Percentiles rank a stretch among this genome's conserved stretches.
Evolutionary conservation across 2,113 vertebrate genomes (phyloP).

Genomic region (rat (Rattus norvegicus)): GRCr8 NC_086021.1:152102001-152102500

Average conservation of each 20-base stretch:
- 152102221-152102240: conserved; percentile 11
- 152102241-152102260: conserved; percentile 88
- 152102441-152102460: background rate
- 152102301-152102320: conserved; percentile 90
- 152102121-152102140: background rate
- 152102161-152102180: background rate
- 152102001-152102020: background rate
- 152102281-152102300: conserved; percentile 94
- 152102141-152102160: background rate
- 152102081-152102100: background rate
- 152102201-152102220: conserved; percentile 26
- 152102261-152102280: conserved; percentile 97
- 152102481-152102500: background rate
- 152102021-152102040: background rate
- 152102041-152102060: background rate
- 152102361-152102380: conserved; percentile 90
- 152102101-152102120: conserved; percentile 28
- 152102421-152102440: background rate
- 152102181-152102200: background rate
- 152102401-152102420: conserved; percentile 44
- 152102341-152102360: conserved; percentile 94
- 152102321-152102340: conserved; percentile 91
- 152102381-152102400: conserved; percentile 69
- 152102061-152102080: background rate
- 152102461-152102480: background rate